phyloP scores from a whole-genome alignment of 1,140 invertebrate genomes.

The Pararge aegeria region DNA sequence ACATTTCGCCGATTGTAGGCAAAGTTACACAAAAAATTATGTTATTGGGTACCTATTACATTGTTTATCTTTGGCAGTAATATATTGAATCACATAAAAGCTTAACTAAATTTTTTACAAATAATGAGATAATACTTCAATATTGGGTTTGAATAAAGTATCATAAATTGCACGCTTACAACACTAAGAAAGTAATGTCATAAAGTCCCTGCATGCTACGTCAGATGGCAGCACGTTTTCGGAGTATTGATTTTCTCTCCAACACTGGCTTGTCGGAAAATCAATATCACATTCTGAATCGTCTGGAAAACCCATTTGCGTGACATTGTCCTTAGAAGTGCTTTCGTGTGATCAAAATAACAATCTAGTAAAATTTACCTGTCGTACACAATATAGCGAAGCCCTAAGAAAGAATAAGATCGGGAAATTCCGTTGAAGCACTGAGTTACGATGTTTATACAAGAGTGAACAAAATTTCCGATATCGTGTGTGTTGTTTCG shows the following conservation, averaged over 20 bases:
- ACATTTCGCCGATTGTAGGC: too few species aligned
- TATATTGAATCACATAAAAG: not conserved
- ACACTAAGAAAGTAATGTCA: not conserved
- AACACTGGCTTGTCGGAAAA: constrained; percentile 44
- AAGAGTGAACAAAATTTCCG: constrained; percentile 59
- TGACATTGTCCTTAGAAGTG: constrained; percentile 36
- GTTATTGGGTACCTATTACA: too few species aligned
- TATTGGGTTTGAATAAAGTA: too few species aligned
- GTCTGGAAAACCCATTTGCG: constrained; percentile 56
- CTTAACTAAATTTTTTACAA: too few species aligned
- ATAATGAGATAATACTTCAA: too few species aligned
- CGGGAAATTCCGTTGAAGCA: constrained; percentile 1
- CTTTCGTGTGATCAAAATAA: constrained; percentile 29
- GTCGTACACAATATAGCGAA: not conserved
- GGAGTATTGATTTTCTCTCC: constrained; percentile 67
- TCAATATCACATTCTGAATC: constrained; percentile 62
- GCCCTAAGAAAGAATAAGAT: not conserved
- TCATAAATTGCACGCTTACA: too few species aligned
- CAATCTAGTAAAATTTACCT: not conserved
- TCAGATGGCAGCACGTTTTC: constrained; percentile 52
- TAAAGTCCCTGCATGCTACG: not conserved
- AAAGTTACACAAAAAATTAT: too few species aligned
- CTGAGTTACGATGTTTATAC: constrained; percentile 48
- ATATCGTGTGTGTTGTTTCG: constrained; percentile 52
- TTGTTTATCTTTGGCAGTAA: not conserved